Evolutionary conservation across 2,888 invertebrate species (phyloP), one percentile per base, ranked within the genome.

Genomic region (Schizaphis graminum): DNA sequence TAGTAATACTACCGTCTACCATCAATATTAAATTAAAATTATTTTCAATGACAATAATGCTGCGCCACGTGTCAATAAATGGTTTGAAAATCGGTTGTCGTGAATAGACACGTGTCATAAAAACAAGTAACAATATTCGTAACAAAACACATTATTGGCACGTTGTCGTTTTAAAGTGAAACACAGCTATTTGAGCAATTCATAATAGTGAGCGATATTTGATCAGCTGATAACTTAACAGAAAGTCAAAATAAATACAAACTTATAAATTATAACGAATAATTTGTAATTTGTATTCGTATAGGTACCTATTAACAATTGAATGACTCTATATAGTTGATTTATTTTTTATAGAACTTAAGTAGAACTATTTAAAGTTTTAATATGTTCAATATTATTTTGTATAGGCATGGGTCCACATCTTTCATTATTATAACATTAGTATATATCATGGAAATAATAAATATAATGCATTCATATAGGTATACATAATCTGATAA

Each of bases 91-190:
- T 89, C 41, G 21, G 35, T 41, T 49, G 16, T 56, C 21, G 53
- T 53, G 35, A 89, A 77, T 89, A 41, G 89, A 89, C 89, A 57
- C 89, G 89, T 89, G 89, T 89, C 57, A 44, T 57, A 89, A 87
- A 47, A 77, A 85, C 26, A 85, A 28, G 49, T 35, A 1, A 56
- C 35, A 35, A 44, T 28, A 89, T 57, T 89, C n/a, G 53, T 53
- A 24, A 88, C 21, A 88, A 53, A 88, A 88, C 53, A 88, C 49
- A 87, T 87, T 49, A 88, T 77, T 53, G 35, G 13, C 35, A 8
- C 49, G 53, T 88, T 53, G 87, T 24, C 49, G n/a, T 88, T 88
- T 24, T 21, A 57, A 41, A 13, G 5, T 16, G 8, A 57, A 57
- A 86, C 16, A 86, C 5, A 16, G 24, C 87, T 88, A 57, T 57